Evolutionary conservation across 2,797 vertebrate species (phyloP).

Genomic region (Sebastes wilsoni): DNA sequence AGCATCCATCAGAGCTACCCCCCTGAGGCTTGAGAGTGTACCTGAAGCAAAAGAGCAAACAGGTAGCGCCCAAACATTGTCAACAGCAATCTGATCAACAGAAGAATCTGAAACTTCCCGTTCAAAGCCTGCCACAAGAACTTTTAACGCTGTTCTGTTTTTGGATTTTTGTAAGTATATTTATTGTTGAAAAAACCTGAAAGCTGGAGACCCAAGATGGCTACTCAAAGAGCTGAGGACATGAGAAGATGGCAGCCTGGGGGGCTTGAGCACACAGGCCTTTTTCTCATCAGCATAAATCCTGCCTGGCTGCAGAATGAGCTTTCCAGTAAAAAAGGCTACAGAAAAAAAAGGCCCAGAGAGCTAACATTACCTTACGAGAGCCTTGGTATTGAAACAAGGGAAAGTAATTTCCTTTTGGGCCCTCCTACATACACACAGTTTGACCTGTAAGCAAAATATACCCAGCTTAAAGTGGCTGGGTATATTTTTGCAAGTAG

Average conservation of each 20-base stretch:
- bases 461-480: conserved; percentile 21
- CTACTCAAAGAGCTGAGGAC: conserved; percentile 16
- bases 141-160: neutral
- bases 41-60: conserved; percentile 25
- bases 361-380: conserved; percentile 59
- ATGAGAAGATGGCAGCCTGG: conserved; percentile 32
- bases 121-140: neutral
- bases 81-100: conserved; percentile 28
- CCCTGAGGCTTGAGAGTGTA: conserved; percentile 13
- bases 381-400: conserved; percentile 45
- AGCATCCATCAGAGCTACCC: conserved; percentile 2
- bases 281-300: conserved; percentile 78
- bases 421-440: conserved; percentile 34
- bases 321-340: conserved; percentile 46
- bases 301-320: conserved; percentile 44
- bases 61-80: conserved; percentile 5
- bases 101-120: neutral
- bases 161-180: neutral
- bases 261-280: conserved; percentile 39
- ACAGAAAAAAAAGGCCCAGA: conserved; percentile 41
- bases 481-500: conserved; percentile 45
- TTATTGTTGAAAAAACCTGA: neutral
- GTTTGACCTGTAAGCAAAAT: conserved; percentile 43
- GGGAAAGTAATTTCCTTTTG: conserved; percentile 56
- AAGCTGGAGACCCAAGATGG: conserved; percentile 29